Base-by-base conservation (phyloP, 2,888 invertebrate species). In the Idaea dimidiata region DNA sequence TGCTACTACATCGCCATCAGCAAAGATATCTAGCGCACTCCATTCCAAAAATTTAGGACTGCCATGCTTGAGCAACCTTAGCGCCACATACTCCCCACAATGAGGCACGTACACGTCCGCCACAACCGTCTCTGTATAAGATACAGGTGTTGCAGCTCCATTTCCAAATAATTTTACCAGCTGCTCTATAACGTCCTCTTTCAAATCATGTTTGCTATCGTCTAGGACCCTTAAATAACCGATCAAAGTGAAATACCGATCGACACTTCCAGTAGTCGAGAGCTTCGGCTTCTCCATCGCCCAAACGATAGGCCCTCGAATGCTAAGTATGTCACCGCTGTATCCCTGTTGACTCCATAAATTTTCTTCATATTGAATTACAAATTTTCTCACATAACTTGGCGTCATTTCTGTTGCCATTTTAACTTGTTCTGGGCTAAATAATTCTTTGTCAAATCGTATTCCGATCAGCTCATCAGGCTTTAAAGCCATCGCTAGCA, bases 241-340 rank as follows among this genome's bases (percentile, higher is more conserved):
- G 8, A 87, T 75, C 54, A 92, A 68, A 10, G 80, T 75, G 0
- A 84, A 71, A 59, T 81, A 84, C 16, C 76, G 77, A 14, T 86
- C 82, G 1, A 69, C 58, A 59, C 83, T 83, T 0, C 86, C 87
- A 0, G 84, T 84, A 0, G 76, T 76, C 0, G 89, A 87, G 63
- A 87, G 53, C 58, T 66, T 79, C 0, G 91, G 92, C 7, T 78
- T 81, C 64, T 90, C 86, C 76, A 87, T 91, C 0, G 91, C 91
- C 92, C 92, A 92, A n/a, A 91, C 74, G 1, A 93, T 88, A 0
- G 92, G 91, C 6, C 93, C 93, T 58, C 80, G 81, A 56, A 89
- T 73, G 68, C 92, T 92, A 1, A 93, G 77, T 62, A 92, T 90
- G 59, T 92, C 91, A 0, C 93, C 93, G 65, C 89, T 92, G 60